phyloP scores from a whole-genome alignment of 2,113 vertebrate species.

The Dermatemys mawii region DNA sequence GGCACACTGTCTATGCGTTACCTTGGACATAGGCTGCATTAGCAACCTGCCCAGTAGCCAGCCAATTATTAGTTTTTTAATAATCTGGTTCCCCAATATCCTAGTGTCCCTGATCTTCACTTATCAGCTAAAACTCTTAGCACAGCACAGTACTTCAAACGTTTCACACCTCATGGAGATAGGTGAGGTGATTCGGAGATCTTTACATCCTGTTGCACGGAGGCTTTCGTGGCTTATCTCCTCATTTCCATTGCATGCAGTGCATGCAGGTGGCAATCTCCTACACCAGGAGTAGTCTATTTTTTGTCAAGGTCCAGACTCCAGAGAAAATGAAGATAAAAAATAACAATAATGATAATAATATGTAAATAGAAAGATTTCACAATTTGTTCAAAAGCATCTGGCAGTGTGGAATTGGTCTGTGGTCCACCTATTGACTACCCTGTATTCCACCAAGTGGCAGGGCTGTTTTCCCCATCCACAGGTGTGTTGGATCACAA shows the following conservation, averaged over 20 bases:
- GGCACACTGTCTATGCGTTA: not conserved
- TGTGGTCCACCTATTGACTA: too few species aligned
- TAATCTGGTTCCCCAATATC: not conserved
- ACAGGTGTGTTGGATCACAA: fast-evolving
- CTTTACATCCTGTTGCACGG: not conserved
- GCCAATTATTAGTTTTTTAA: too few species aligned
- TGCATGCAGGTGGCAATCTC: too few species aligned
- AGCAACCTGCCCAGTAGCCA: not conserved
- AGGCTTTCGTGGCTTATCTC: fast-evolving
- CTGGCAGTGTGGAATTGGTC: too few species aligned
- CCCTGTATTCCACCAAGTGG: not conserved
- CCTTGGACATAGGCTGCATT: not conserved
- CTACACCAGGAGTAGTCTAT: not conserved
- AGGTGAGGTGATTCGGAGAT: not conserved
- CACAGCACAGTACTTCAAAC: not conserved
- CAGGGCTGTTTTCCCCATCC: not conserved
- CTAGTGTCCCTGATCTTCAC: not conserved
- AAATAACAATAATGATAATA: too few species aligned
- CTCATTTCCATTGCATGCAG: not conserved
- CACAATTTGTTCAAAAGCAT: too few species aligned
- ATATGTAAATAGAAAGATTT: too few species aligned
- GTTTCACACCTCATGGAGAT: not conserved
- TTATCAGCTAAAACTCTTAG: not conserved
- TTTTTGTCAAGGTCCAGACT: too few species aligned
- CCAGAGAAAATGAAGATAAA: too few species aligned